Conservation (phyloP, 2,797 vertebrate species). For the Coregonus sp. region DNA sequence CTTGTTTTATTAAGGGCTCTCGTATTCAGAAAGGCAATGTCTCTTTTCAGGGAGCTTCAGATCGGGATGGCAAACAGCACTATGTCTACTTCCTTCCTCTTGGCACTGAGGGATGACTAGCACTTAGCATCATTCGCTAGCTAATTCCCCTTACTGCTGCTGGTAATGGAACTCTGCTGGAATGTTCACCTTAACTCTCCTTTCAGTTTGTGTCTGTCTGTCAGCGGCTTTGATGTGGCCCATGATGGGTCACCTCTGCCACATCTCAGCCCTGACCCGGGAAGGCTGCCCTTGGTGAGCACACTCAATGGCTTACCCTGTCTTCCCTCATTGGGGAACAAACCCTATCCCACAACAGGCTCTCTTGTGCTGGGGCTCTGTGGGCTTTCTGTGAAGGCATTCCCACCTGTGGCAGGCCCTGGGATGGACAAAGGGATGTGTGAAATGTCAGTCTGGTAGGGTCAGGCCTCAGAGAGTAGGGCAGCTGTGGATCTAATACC, state of each 20-base stretch:
- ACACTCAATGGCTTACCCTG: slow-evolving; percentile 66
- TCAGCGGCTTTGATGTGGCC: slow-evolving; percentile 51
- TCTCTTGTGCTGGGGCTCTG: slow-evolving; percentile 51
- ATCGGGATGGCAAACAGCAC: slow-evolving; percentile 46
- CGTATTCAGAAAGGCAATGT: slow-evolving; percentile 23
- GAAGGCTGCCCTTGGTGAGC: slow-evolving; percentile 21
- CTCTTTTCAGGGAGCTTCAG: neutral
- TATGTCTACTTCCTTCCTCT: slow-evolving; percentile 44
- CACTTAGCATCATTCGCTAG: slow-evolving; percentile 26
- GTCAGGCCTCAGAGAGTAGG: slow-evolving; percentile 35
- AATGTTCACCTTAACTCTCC: slow-evolving; percentile 52
- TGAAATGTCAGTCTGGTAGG: slow-evolving; percentile 71
- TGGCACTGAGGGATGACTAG: slow-evolving; percentile 51
- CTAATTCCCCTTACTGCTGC: slow-evolving; percentile 42
- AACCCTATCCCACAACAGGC: slow-evolving; percentile 58
- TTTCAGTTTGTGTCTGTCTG: slow-evolving; percentile 26
- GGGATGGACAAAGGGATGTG: slow-evolving; percentile 53
- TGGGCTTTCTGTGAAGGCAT: slow-evolving; percentile 59
- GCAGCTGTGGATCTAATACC: slow-evolving; percentile 75
- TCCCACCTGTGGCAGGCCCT: slow-evolving; percentile 67
- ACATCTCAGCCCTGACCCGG: slow-evolving; percentile 52
- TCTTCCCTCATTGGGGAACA: slow-evolving; percentile 40
- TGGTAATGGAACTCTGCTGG: slow-evolving; percentile 29
- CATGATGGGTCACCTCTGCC: slow-evolving; percentile 50
- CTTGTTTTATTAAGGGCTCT: slow-evolving; percentile 6